Conservation (phyloP, 2,797 vertebrate genomes). For the Pipistrellus pygmaeus region DNA sequence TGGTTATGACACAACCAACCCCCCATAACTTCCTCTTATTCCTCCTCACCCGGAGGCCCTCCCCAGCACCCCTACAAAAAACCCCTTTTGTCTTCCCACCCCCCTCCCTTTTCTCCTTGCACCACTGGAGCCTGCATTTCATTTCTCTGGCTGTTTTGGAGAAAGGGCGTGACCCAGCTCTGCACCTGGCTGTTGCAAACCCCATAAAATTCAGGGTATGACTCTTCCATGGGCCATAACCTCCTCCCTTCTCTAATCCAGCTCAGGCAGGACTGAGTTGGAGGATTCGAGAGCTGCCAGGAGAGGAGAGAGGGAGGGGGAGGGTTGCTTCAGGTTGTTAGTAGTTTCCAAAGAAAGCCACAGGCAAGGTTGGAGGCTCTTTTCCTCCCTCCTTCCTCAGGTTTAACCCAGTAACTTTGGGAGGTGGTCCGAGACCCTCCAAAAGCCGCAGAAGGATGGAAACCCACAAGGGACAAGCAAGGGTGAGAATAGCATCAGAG, state of each 20-base stretch:
- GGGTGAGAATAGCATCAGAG: neutral
- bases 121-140: constrained; percentile 7
- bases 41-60: neutral
- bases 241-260: constrained; percentile 4
- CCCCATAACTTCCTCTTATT: neutral
- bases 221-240: constrained; percentile 65
- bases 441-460: neutral
- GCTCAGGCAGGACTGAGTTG: constrained; percentile 53
- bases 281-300: constrained; percentile 36
- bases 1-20: neutral
- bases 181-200: constrained; percentile 73
- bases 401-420: neutral
- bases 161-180: constrained; percentile 22
- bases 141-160: constrained; percentile 13
- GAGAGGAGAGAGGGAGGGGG: neutral
- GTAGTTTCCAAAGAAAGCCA: constrained; percentile 38
- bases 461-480: neutral
- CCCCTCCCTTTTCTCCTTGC: neutral
- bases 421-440: neutral
- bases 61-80: neutral
- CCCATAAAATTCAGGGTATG: constrained; percentile 72
- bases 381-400: constrained; percentile 31
- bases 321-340: neutral
- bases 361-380: neutral
- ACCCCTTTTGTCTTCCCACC: neutral